These are phyloP conservation scores for Chrysolina americana DNA, from an alignment of 2,888 invertebrate genomes.

Conservation along the genomic window DNA sequence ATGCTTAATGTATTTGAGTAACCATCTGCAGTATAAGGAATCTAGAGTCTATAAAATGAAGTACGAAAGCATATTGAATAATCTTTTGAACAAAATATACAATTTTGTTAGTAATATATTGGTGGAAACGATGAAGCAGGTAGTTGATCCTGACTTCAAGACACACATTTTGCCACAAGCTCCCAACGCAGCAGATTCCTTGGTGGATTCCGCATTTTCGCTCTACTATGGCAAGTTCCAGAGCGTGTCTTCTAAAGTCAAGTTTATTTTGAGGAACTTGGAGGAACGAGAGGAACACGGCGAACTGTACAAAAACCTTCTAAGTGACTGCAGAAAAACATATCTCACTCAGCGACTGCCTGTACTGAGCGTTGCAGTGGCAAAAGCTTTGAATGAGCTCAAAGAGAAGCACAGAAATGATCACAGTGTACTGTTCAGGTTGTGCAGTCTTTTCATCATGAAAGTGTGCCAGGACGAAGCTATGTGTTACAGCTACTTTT, in stretches of 20 bases:
- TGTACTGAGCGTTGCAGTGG: slow-evolving; percentile 80
- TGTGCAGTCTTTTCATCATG: slow-evolving; percentile 90
- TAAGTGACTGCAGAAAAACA: slow-evolving; percentile 86
- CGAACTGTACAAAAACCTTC: slow-evolving; percentile 81
- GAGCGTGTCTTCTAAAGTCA: slow-evolving; percentile 89
- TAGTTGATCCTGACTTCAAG: slow-evolving; percentile 69
- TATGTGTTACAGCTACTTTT: slow-evolving; percentile 92
- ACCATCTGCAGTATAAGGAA: slow-evolving; percentile 91
- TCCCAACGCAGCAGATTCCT: slow-evolving; percentile 62
- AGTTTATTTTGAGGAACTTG: slow-evolving; percentile 84
- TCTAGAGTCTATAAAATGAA: slow-evolving; percentile 85
- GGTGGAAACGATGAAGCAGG: slow-evolving; percentile 85
- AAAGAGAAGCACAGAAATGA: slow-evolving; percentile 78
- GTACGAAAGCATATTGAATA: slow-evolving; percentile 87
- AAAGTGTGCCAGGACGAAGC: slow-evolving; percentile 97
- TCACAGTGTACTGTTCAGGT: slow-evolving; percentile 87
- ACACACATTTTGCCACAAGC: slow-evolving; percentile 55
- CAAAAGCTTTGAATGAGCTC: slow-evolving; percentile 78
- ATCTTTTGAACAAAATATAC: slow-evolving; percentile 85
- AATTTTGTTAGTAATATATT: slow-evolving; percentile 84
- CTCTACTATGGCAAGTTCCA: slow-evolving; percentile 96
- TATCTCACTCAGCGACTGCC: slow-evolving; percentile 82
- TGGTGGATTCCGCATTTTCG: slow-evolving; percentile 80
- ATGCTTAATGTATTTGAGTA: slow-evolving; percentile 85
- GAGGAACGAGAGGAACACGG: slow-evolving; percentile 83